A percentile compares a stretch with the other conserved stretches of the same genome.
Conservation (phyloP, 1,140 invertebrate species). For the Caenorhabditis remanei region DNA sequence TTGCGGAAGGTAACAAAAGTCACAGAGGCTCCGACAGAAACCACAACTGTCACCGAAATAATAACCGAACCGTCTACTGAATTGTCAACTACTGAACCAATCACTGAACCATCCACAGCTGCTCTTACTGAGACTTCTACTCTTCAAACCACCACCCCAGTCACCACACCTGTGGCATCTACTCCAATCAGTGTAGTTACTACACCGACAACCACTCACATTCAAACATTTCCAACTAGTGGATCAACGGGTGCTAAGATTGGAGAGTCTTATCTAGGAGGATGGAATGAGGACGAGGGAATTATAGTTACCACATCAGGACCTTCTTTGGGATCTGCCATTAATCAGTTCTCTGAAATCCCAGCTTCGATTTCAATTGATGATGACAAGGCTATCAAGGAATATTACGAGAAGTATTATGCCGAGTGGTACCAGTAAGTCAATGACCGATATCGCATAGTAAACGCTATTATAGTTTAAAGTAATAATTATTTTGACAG, state of each 20-base stretch:
- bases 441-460: background rate
- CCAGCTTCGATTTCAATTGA: background rate
- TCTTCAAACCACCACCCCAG: background rate
- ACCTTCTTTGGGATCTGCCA: conserved; percentile 16
- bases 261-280: conserved; percentile 36
- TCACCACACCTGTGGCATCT: background rate
- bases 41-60: background rate
- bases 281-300: conserved; percentile 40
- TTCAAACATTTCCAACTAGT: background rate
- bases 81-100: background rate
- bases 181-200: background rate
- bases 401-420: conserved; percentile 40
- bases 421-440: conserved; percentile 43
- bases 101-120: background rate
- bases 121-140: background rate
- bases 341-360: background rate
- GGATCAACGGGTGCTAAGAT: background rate
- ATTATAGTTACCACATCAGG: background rate
- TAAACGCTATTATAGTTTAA: background rate
- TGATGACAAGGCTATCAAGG: conserved; percentile 25
- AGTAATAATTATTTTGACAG: background rate
- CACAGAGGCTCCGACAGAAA: conserved; percentile 25
- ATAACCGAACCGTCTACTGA: background rate
- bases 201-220: background rate
- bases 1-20: conserved; percentile 5